A percentile compares a stretch with the other conserved stretches of the same genome.
phyloP scores from a whole-genome alignment of 2,888 invertebrate species.

The Cryptus armator region DNA sequence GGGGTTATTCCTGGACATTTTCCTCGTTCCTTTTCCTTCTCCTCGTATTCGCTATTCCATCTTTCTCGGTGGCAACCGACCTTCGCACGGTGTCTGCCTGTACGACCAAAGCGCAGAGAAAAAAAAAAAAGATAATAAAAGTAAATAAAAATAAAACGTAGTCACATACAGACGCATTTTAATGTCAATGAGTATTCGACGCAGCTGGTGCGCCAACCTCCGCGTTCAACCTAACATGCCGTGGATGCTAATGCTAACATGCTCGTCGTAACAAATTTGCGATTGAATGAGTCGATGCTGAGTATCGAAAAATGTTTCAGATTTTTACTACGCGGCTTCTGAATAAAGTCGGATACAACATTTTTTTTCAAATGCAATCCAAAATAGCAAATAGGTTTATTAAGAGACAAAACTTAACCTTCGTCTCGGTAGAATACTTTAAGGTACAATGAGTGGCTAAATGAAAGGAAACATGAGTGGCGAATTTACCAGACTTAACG shows the following conservation, averaged over 20 bases:
- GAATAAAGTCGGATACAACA: neutral
- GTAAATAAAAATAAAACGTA: conserved; percentile 69
- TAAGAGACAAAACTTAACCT: too few relatives aligned
- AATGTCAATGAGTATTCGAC: conserved; percentile 81
- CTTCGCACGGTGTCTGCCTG: conserved; percentile 72
- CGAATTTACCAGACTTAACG: too few relatives aligned
- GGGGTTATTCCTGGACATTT: conserved; percentile 62
- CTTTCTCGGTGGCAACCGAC: conserved; percentile 72
- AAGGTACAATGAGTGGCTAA: too few relatives aligned
- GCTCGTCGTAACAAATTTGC: conserved; percentile 9
- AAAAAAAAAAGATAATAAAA: conserved; percentile 68
- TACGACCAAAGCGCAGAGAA: conserved; percentile 46
- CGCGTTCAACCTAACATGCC: conserved; percentile 1
- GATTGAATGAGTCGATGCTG: neutral
- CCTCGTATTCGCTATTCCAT: conserved; percentile 49
- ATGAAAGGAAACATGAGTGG: too few relatives aligned
- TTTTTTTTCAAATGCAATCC: too few relatives aligned
- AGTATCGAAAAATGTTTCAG: neutral
- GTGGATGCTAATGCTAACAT: neutral
- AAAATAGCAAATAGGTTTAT: too few relatives aligned
- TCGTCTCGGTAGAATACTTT: too few relatives aligned
- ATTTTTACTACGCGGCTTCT: neutral
- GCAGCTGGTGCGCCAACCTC: conserved; percentile 79
- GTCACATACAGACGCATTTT: conserved; percentile 75
- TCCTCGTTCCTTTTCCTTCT: conserved; percentile 49